phyloP scores from a whole-genome alignment of 2,797 vertebrate genomes.

The Cottoperca gobio region DNA sequence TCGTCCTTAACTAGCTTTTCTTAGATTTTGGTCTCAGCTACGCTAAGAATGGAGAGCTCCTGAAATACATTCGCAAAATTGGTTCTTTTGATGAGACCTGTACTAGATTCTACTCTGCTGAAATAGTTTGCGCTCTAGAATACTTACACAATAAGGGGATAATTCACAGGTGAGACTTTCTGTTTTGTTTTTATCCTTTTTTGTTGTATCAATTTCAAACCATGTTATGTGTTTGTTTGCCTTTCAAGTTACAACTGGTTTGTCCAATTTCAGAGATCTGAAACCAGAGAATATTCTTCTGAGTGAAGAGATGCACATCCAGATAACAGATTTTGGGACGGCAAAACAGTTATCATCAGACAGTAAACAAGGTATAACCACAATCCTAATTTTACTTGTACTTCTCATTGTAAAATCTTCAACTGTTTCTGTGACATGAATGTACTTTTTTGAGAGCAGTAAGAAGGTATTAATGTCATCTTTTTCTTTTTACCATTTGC shows the following conservation, averaged over 20 bases:
- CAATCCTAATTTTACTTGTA: not conserved
- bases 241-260: constrained; percentile 3
- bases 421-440: not conserved
- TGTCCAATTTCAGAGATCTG: constrained; percentile 91
- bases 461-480: not conserved
- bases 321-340: constrained; percentile 99
- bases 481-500: constrained; percentile 7
- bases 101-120: constrained; percentile 98
- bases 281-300: constrained; percentile 99
- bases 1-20: constrained; percentile 86
- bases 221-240: not conserved
- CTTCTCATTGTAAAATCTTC: not conserved
- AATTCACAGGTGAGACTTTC: constrained; percentile 93
- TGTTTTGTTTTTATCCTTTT: not conserved
- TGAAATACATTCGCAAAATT: constrained; percentile 99
- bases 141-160: constrained; percentile 98
- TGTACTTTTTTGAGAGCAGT: not conserved
- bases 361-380: constrained; percentile 91
- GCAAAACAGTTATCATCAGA: constrained; percentile 97
- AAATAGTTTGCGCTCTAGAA: constrained; percentile 97
- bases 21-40: constrained; percentile 99
- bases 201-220: not conserved
- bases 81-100: constrained; percentile 99
- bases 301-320: constrained; percentile 99
- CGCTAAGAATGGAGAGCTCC: constrained; percentile 98